phyloP scores from a whole-genome alignment of 2,888 invertebrate genomes.

The Andricus curvator region DNA sequence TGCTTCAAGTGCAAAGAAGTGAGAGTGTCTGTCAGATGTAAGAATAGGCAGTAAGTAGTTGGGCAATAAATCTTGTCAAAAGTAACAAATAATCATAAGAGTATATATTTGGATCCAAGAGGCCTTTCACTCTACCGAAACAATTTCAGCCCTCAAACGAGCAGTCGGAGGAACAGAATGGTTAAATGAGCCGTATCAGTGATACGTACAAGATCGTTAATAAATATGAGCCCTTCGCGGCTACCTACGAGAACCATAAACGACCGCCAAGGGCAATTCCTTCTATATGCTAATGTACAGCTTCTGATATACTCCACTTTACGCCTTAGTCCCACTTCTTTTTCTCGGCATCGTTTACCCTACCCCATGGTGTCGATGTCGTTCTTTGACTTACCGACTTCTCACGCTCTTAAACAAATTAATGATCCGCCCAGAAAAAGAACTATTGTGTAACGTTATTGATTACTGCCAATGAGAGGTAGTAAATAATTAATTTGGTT shows the following conservation, averaged over 20 bases:
- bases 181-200: slow-evolving; percentile 61
- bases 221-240: slow-evolving; percentile 67
- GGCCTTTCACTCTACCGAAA: slow-evolving; percentile 1
- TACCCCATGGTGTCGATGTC: slow-evolving; percentile 43
- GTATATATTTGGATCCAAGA: neutral
- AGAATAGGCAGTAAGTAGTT: neutral
- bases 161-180: slow-evolving; percentile 56
- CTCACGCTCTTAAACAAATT: slow-evolving; percentile 16
- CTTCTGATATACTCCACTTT: slow-evolving; percentile 72
- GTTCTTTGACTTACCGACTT: slow-evolving; percentile 5
- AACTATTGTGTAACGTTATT: neutral
- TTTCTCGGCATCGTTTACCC: slow-evolving; percentile 55
- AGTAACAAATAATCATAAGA: slow-evolving; percentile 18
- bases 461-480: neutral
- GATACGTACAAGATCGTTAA: slow-evolving; percentile 71
- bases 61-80: slow-evolving; percentile 41
- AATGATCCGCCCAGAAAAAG: neutral
- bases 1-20: neutral
- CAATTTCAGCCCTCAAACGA: slow-evolving; percentile 25
- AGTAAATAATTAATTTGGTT: neutral
- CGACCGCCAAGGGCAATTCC: slow-evolving; percentile 69
- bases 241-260: slow-evolving; percentile 65
- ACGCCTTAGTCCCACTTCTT: slow-evolving; percentile 61
- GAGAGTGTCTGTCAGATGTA: neutral
- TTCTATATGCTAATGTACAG: slow-evolving; percentile 76